A percentile compares a stretch with the other conserved stretches of the same genome.
Conservation (phyloP, 2,797 vertebrate species). For the Microctenopoma steveboyesi region DNA sequence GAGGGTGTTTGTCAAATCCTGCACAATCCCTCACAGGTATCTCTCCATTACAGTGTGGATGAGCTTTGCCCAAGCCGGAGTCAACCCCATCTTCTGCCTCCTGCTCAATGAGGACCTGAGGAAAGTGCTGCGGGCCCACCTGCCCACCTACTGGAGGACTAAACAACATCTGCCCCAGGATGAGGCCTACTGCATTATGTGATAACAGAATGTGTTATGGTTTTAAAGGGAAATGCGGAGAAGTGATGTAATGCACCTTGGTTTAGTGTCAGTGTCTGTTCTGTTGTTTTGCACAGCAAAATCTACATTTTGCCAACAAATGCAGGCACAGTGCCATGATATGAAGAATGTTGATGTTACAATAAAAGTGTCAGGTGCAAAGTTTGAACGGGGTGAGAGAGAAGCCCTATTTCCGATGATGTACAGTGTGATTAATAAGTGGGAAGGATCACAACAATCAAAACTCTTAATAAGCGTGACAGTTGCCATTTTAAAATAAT, state of each 20-base stretch:
- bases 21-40: slow-evolving; percentile 88
- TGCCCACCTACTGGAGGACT: slow-evolving; percentile 90
- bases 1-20: slow-evolving; percentile 92
- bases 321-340: slow-evolving; percentile 62
- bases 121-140: slow-evolving; percentile 89
- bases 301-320: slow-evolving; percentile 62
- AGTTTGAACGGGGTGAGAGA: slow-evolving; percentile 35
- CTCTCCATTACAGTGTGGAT: slow-evolving; percentile 92
- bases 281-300: slow-evolving; percentile 78
- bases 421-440: slow-evolving; percentile 57
- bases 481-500: slow-evolving; percentile 80
- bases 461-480: slow-evolving; percentile 66
- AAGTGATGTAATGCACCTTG: slow-evolving; percentile 62
- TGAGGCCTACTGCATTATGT: slow-evolving; percentile 93
- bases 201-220: slow-evolving; percentile 71
- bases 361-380: slow-evolving; percentile 49
- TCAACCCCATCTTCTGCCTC: slow-evolving; percentile 92
- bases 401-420: slow-evolving; percentile 50
- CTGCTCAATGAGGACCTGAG: slow-evolving; percentile 92
- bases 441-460: slow-evolving; percentile 72
- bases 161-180: slow-evolving; percentile 88
- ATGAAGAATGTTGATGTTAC: slow-evolving; percentile 70
- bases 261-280: slow-evolving; percentile 61
- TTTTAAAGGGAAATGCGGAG: slow-evolving; percentile 43
- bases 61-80: slow-evolving; percentile 91